Percentiles rank a stretch among this genome's conserved stretches.
Conservation (phyloP, 2,888 invertebrate genomes). For the Linyphia triangularis region DNA sequence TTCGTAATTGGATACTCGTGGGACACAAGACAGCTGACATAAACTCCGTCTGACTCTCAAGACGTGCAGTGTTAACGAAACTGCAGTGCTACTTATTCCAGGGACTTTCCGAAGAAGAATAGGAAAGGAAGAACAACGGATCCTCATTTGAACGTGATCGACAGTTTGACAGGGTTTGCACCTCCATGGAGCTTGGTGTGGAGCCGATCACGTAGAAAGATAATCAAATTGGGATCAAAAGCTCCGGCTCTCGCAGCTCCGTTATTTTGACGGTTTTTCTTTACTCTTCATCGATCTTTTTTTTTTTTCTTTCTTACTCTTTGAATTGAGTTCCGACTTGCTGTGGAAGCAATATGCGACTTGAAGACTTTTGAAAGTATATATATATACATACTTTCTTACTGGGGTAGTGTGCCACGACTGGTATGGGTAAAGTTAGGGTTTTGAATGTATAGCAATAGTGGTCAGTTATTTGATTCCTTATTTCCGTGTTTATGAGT, state of each 20-base stretch:
- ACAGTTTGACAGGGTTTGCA: constrained; percentile 58
- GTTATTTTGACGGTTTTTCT: not conserved
- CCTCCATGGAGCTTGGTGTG: constrained; percentile 22
- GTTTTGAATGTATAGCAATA: too few relatives aligned
- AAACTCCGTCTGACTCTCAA: constrained; percentile 11
- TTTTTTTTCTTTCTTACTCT: not conserved
- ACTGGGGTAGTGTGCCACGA: too few relatives aligned
- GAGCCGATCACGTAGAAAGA: constrained; percentile 47
- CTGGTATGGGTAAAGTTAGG: too few relatives aligned
- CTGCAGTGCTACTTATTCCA: not conserved
- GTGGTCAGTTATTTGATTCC: too few relatives aligned
- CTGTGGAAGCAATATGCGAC: not conserved
- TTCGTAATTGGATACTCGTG: not conserved
- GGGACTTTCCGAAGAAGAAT: constrained; percentile 11
- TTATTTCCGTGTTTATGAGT: too few relatives aligned
- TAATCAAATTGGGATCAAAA: constrained; percentile 68
- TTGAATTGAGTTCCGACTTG: not conserved
- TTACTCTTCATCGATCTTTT: not conserved
- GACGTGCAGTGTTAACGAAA: constrained; percentile 39
- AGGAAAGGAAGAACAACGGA: constrained; percentile 36
- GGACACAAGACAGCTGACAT: constrained; percentile 14
- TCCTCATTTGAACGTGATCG: constrained; percentile 57
- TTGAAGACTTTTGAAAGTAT: not conserved
- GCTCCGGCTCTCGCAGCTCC: not conserved
- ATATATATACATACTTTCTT: too few relatives aligned